Evolutionary conservation across 2,797 vertebrate genomes (phyloP).

Genomic region (Mus spretus): DNA sequence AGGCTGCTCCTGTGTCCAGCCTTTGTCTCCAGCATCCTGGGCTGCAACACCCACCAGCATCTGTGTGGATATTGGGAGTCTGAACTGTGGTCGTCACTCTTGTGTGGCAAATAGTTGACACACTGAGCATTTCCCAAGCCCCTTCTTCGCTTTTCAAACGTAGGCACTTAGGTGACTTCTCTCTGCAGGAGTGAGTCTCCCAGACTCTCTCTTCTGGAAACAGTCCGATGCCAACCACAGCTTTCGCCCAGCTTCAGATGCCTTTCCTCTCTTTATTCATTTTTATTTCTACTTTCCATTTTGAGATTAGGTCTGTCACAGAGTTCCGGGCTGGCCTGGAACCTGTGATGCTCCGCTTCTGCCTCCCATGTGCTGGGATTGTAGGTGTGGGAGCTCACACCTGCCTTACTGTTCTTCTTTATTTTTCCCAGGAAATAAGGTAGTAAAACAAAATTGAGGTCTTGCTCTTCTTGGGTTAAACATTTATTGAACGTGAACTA

Average conservation of each 20-base stretch:
- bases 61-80: neutral
- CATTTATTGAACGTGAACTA: neutral
- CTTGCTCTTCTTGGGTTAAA: neutral
- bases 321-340: neutral
- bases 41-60: neutral
- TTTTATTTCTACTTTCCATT: neutral
- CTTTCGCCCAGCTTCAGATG: neutral
- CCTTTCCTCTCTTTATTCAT: neutral
- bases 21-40: neutral
- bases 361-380: neutral
- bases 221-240: neutral
- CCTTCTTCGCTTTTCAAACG: neutral
- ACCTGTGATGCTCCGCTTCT: neutral
- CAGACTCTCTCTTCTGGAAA: neutral
- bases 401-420: neutral
- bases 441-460: conserved; percentile 18
- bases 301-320: neutral
- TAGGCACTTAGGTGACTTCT: neutral
- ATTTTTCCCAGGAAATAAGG: conserved; percentile 33
- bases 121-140: neutral
- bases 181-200: neutral
- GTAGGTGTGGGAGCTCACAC: neutral
- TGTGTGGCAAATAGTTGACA: neutral
- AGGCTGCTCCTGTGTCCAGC: neutral
- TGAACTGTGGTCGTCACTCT: neutral